Evolutionary conservation across 2,797 vertebrate species (phyloP).

Genomic region (Arnoldichthys spilopterus): DNA sequence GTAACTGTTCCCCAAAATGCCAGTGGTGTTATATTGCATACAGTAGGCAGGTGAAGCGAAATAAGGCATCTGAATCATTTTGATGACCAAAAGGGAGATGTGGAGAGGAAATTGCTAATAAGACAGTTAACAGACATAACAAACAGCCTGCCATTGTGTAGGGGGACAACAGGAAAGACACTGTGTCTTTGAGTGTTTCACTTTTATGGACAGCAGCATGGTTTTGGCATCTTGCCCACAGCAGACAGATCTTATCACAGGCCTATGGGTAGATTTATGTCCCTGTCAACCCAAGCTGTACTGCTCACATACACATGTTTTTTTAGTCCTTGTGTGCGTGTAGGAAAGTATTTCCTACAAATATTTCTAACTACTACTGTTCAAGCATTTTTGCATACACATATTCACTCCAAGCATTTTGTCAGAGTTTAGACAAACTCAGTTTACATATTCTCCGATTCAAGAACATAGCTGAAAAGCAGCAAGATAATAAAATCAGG

Average conservation of each 20-base stretch:
- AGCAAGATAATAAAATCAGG: neutral
- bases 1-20: neutral
- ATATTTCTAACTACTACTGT: neutral
- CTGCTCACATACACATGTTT: constrained; percentile 24
- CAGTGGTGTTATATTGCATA: neutral
- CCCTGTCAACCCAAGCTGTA: constrained; percentile 31
- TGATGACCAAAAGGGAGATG: neutral
- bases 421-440: constrained; percentile 13
- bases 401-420: constrained; percentile 28
- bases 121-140: constrained; percentile 9
- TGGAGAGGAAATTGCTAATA: neutral
- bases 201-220: constrained; percentile 34
- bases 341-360: constrained; percentile 29
- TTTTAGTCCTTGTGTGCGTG: neutral
- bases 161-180: constrained; percentile 12
- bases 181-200: constrained; percentile 39
- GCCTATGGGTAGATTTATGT: constrained; percentile 47
- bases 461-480: constrained; percentile 2
- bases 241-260: constrained; percentile 40
- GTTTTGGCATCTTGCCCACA: constrained; percentile 47
- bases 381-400: constrained; percentile 7
- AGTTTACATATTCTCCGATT: neutral
- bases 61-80: neutral
- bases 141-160: neutral
- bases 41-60: neutral